Evolutionary conservation across 2,888 invertebrate species (phyloP).

Genomic region (Megaustenia siamemsis): DNA sequence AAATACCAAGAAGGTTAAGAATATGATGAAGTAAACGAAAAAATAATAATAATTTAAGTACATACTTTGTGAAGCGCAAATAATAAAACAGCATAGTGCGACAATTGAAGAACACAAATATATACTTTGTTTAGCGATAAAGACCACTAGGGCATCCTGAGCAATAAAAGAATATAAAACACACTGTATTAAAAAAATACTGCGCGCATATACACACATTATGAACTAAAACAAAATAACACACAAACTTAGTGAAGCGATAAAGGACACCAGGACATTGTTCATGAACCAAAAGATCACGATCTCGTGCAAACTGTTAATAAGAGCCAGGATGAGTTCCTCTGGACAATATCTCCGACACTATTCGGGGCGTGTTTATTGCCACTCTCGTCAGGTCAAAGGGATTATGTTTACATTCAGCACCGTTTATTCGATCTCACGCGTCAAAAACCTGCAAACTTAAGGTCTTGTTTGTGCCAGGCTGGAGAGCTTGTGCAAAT

Average conservation of each 20-base stretch:
- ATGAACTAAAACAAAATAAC: too few relatives aligned
- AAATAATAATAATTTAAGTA: too few relatives aligned
- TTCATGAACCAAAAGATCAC: neutral
- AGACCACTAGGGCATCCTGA: too few relatives aligned
- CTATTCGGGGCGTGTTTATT: neutral
- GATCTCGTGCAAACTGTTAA: neutral
- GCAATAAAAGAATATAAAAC: too few relatives aligned
- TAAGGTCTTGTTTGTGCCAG: neutral
- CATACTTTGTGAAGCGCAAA: too few relatives aligned
- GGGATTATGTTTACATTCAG: neutral
- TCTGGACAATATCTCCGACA: neutral
- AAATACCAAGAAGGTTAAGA: neutral
- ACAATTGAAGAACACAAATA: too few relatives aligned
- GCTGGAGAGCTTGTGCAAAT: neutral
- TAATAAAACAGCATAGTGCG: too few relatives aligned
- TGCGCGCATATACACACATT: too few relatives aligned
- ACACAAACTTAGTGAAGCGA: too few relatives aligned
- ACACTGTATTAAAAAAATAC: too few relatives aligned
- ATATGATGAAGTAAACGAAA: neutral
- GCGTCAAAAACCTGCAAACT: neutral
- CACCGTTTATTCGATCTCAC: neutral
- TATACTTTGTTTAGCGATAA: too few relatives aligned
- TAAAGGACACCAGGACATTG: too few relatives aligned
- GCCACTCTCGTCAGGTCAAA: neutral
- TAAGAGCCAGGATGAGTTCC: neutral